phyloP scores from a whole-genome alignment of 2,888 invertebrate genomes.

The Scaptomyza cyrtandrae region DNA sequence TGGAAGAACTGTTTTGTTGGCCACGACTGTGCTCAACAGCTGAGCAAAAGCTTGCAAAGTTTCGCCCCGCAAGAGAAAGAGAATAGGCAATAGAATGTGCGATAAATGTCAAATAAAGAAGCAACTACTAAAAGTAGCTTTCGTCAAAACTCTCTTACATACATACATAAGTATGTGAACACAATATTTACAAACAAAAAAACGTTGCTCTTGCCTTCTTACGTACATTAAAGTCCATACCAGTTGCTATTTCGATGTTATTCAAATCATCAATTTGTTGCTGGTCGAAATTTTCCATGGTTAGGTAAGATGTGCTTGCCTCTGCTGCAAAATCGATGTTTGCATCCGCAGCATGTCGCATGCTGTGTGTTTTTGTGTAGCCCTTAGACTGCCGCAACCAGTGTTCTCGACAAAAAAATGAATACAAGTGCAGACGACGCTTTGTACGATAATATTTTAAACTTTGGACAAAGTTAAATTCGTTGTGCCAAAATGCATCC shows the following conservation, averaged over 20 bases:
- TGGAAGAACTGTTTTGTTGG: conserved; percentile 4
- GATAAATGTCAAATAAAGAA: conserved; percentile 40
- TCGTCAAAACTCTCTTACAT: background rate
- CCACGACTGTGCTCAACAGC: conserved; percentile 62
- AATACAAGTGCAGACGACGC: conserved; percentile 74
- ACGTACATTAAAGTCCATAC: conserved; percentile 79
- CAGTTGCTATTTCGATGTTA: conserved; percentile 81
- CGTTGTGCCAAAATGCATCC: conserved; percentile 78
- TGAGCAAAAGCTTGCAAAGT: conserved; percentile 56
- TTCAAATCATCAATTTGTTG: conserved; percentile 33
- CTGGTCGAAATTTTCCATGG: conserved; percentile 58
- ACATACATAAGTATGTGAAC: background rate
- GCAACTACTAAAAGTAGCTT: conserved; percentile 17
- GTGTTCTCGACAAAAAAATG: conserved; percentile 73
- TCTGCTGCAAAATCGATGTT: conserved; percentile 83
- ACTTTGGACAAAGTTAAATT: conserved; percentile 74
- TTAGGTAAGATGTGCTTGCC: conserved; percentile 60
- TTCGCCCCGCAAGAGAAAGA: conserved; percentile 15
- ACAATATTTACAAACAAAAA: background rate
- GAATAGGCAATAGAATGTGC: conserved; percentile 6
- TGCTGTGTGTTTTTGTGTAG: conserved; percentile 9
- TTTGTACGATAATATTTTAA: conserved; percentile 71
- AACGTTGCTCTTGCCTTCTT: conserved; percentile 6
- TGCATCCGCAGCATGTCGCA: conserved; percentile 31
- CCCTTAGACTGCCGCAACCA: conserved; percentile 64